Conservation (phyloP, 2,797 vertebrate species). For the Typhlichthys eigenmanni region DNA sequence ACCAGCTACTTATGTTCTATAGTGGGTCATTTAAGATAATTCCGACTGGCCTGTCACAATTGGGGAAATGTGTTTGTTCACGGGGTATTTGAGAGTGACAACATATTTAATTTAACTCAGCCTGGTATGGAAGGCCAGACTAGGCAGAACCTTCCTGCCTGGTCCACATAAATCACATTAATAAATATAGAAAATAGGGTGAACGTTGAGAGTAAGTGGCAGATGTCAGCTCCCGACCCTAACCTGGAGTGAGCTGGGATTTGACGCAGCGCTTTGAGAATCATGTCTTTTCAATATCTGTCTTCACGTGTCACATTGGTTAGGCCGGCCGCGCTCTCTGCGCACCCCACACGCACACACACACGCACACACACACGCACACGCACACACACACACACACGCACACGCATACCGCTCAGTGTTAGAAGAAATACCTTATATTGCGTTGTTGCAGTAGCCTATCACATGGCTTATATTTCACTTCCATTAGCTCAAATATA, state of each 20-base stretch:
- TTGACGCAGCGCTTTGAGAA: constrained; percentile 70
- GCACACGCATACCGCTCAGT: constrained; percentile 34
- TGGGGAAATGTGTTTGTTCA: too few relatives aligned
- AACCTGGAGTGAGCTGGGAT: constrained; percentile 68
- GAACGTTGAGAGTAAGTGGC: constrained; percentile 67
- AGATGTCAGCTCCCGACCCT: constrained; percentile 67
- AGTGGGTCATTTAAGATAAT: too few relatives aligned
- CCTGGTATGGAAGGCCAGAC: constrained; percentile 25
- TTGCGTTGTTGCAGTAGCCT: constrained; percentile 3
- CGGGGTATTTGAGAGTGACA: too few relatives aligned
- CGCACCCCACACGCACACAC: not conserved
- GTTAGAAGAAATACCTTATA: constrained; percentile 26
- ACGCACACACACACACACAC: too few relatives aligned
- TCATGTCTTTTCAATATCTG: constrained; percentile 62
- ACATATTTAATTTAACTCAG: not conserved
- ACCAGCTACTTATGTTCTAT: too few relatives aligned
- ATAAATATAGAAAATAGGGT: constrained; percentile 33
- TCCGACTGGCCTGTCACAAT: too few relatives aligned
- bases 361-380: constrained; percentile 42
- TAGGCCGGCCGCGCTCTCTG: constrained; percentile 4
- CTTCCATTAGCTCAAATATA: not conserved
- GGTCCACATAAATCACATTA: constrained; percentile 32
- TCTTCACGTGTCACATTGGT: constrained; percentile 65
- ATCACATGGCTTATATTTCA: not conserved
- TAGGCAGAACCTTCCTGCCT: constrained; percentile 25